phyloP scores from a whole-genome alignment of 1,140 invertebrate species.

The Drosophila grimshawi region DNA sequence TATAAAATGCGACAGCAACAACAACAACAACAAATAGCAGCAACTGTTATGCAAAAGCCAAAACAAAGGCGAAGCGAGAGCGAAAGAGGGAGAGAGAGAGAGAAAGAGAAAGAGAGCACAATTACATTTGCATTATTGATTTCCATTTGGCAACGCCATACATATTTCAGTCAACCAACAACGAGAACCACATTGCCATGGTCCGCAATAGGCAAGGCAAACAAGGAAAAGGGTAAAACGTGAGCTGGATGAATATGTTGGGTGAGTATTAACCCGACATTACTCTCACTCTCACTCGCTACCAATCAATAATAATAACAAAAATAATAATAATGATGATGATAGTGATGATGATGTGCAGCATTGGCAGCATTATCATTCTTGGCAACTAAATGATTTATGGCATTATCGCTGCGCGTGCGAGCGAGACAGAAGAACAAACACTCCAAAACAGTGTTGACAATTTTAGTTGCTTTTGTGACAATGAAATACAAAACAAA shows the following conservation, averaged over 20 bases:
- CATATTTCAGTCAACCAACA: neutral
- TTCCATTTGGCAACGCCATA: slow-evolving; percentile 54
- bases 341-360: slow-evolving; percentile 3
- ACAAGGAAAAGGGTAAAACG: too few species aligned
- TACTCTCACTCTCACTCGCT: neutral
- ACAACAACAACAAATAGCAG: neutral
- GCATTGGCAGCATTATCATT: slow-evolving; percentile 39
- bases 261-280: too few species aligned
- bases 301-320: too few species aligned
- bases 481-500: too few species aligned
- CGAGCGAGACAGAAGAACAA: slow-evolving; percentile 7
- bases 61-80: slow-evolving; percentile 5
- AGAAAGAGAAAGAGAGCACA: slow-evolving; percentile 5
- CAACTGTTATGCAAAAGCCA: slow-evolving; percentile 12
- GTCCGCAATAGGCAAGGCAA: neutral
- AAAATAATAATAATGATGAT: slow-evolving; percentile 1
- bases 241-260: too few species aligned
- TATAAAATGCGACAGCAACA: slow-evolving; percentile 19
- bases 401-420: slow-evolving; percentile 34
- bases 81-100: neutral
- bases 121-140: slow-evolving; percentile 69
- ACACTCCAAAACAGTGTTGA: neutral
- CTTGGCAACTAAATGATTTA: slow-evolving; percentile 57
- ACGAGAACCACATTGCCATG: neutral
- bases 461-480: neutral